Evolutionary conservation across 2,113 vertebrate genomes (phyloP).

Genomic region (Syngnathus scovelli): DNA sequence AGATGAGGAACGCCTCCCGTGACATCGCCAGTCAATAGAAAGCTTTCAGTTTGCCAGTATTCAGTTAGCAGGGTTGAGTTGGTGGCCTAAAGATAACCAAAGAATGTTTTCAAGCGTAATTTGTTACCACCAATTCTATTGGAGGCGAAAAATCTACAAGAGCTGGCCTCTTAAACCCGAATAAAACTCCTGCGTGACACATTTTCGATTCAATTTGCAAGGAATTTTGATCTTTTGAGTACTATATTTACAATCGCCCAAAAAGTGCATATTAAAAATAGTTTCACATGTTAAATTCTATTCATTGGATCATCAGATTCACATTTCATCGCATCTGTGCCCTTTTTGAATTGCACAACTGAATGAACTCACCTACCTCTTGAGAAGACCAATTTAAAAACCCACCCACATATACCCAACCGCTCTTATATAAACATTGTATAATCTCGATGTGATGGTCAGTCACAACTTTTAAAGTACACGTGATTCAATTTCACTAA

Average conservation of each 20-base stretch:
- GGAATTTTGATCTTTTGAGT: too few species aligned
- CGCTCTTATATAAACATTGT: conserved; percentile 49
- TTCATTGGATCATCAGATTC: too few species aligned
- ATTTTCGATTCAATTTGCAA: too few species aligned
- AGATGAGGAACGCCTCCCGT: conserved; percentile 57
- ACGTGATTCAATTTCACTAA: background rate
- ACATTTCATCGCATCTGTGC: too few species aligned
- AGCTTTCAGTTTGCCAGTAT: conserved; percentile 30
- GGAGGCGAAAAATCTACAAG: conserved; percentile 22
- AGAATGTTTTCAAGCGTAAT: background rate
- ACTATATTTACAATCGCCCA: too few species aligned
- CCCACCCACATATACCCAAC: conserved; percentile 49
- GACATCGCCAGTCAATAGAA: conserved; percentile 57
- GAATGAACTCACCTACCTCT: conserved; percentile 28
- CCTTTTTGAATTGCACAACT: background rate
- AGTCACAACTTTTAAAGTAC: background rate
- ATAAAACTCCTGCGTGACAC: too few species aligned
- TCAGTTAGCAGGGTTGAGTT: conserved; percentile 3
- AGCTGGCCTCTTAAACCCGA: background rate
- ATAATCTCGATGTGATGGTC: conserved; percentile 32
- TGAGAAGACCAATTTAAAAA: conserved; percentile 1
- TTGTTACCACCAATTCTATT: conserved; percentile 16
- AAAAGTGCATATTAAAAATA: too few species aligned
- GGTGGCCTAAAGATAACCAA: conserved; percentile 14
- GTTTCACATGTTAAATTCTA: too few species aligned